Percentiles rank a stretch among this genome's conserved stretches.
Conservation (phyloP, 92 coral and sea anemone species). For the Epizoanthus rinbou region DNA sequence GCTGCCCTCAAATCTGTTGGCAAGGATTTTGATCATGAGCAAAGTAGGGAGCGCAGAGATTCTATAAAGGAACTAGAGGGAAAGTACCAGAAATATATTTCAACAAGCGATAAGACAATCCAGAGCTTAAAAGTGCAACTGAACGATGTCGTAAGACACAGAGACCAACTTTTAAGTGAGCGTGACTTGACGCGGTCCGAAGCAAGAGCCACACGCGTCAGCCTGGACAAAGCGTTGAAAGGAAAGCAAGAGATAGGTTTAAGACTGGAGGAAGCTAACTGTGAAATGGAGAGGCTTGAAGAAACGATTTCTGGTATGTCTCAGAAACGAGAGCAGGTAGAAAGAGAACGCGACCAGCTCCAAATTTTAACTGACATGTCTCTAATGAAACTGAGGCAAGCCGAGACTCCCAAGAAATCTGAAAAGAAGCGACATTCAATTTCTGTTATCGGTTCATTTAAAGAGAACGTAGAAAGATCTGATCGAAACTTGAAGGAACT, state of each 20-base stretch:
- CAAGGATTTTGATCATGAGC: conserved; percentile 61
- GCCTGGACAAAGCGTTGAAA: conserved; percentile 65
- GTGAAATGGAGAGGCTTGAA: conserved; percentile 79
- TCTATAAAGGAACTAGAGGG: conserved; percentile 74
- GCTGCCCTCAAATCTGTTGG: conserved; percentile 77
- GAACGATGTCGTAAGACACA: conserved; percentile 61
- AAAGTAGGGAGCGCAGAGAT: conserved; percentile 53
- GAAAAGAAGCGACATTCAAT: conserved; percentile 60
- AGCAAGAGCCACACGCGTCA: conserved; percentile 54
- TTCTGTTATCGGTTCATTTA: conserved; percentile 47
- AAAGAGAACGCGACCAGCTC: conserved; percentile 85
- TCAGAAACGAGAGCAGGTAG: conserved; percentile 74
- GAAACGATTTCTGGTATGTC: conserved; percentile 74
- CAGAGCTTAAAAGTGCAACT: conserved; percentile 81
- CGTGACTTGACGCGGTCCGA: conserved; percentile 59
- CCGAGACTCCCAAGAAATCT: conserved; percentile 77
- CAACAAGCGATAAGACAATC: conserved; percentile 84
- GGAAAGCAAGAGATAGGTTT: conserved; percentile 67
- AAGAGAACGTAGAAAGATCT: conserved; percentile 53
- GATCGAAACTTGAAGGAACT: conserved; percentile 72
- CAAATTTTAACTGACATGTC: conserved; percentile 88
- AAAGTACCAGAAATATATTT: conserved; percentile 75
- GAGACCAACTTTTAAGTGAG: conserved; percentile 66
- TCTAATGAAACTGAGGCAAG: conserved; percentile 81
- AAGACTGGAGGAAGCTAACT: conserved; percentile 76